Evolutionary conservation across 2,113 vertebrate species (phyloP).

Genomic region (Geothlypis trichas): DNA sequence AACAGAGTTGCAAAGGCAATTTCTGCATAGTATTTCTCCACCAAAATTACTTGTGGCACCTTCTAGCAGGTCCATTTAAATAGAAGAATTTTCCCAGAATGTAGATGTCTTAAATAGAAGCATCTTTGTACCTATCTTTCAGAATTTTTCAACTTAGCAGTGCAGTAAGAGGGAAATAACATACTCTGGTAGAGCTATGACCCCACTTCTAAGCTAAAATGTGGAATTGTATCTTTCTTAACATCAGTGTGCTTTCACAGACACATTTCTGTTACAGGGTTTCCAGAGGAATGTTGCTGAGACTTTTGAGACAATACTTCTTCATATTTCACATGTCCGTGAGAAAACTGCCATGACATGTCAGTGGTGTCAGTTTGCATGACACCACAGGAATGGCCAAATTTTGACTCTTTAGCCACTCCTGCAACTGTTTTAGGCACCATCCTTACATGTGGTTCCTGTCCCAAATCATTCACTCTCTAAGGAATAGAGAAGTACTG

Average conservation of each 20-base stretch:
- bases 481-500: not conserved
- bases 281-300: not conserved
- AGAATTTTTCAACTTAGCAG: not conserved
- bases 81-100: not conserved
- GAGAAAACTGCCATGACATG: not conserved
- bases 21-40: not conserved
- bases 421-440: not conserved
- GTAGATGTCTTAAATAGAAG: not conserved
- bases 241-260: not conserved
- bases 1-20: conserved; percentile 3
- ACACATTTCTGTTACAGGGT: not conserved
- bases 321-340: not conserved
- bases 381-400: not conserved
- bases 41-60: not conserved
- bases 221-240: not conserved
- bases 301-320: not conserved
- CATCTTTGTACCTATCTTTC: not conserved
- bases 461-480: not conserved
- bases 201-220: not conserved
- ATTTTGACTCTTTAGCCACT: not conserved
- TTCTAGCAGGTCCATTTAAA: not conserved
- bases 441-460: not conserved
- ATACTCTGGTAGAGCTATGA: not conserved
- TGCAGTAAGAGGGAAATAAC: not conserved
- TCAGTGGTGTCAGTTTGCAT: not conserved